Evolutionary conservation across 1,140 invertebrate species (phyloP), one percentile per base, ranked within the genome.

Genomic region (Drosophila ambigua): DNA sequence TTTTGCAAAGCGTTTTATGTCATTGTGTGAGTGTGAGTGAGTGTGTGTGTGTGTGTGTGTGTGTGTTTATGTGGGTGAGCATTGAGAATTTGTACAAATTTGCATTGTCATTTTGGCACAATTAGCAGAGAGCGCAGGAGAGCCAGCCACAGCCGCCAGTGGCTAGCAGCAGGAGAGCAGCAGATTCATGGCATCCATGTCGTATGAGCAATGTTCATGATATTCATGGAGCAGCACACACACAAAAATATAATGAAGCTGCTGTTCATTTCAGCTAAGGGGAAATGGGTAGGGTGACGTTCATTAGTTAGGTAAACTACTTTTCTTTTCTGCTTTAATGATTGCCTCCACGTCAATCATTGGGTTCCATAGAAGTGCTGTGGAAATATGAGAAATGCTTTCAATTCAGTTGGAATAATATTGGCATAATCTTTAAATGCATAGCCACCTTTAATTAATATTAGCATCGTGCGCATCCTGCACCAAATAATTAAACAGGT

Each of bases 71-170:
- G 20, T 31, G 13, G 39, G 35, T 8, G 13, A 24, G 45, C 48
- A 55, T 48, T 49, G 57, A 50, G 60, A 58, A 76, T 78, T 78
- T 62, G 66, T 59, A 43, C 51, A 85, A 65, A 82, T 82, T 76
- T 72, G 78, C 83, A 49, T 55, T 75, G 78, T 85, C 82, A 85
- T 85, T 82, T 65, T 28, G 78, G 57, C 75, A 87, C 83, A 85
- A 85, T 85, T 85, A 88, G 75, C 64, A 76, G 66, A 39, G 31
- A 41, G 58, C 16, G 24, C 66, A 24, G 31, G 15, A 28, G 35
- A 39, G 35, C 11, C 35, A 39, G 26, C 5, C 26, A 28, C 26
- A 28, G 5, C 26, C 2, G 1, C 35, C 35, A 39, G 6, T 28
- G 26, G 26, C 26, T 28, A 75, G 72, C 57, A 65, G 48, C 44